These are phyloP conservation scores for Cyprinodon tularosa DNA, from an alignment of 2,113 vertebrate genomes.

Conservation along the genomic window DNA sequence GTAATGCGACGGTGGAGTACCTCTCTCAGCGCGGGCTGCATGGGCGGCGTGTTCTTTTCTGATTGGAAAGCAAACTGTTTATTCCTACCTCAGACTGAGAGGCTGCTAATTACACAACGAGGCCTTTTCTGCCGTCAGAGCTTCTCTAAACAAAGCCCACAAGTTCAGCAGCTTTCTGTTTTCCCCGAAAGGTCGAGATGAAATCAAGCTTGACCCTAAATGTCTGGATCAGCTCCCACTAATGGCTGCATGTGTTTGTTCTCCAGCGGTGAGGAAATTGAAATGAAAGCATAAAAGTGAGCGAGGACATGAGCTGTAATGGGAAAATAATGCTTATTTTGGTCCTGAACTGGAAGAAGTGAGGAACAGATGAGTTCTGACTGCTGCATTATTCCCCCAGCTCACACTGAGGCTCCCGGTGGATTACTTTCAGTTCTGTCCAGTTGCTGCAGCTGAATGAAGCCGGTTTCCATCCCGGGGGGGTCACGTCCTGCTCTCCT, in stretches of 20 bases:
- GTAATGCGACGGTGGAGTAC: slow-evolving; percentile 23
- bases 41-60: not conserved
- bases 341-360: not conserved
- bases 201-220: not conserved
- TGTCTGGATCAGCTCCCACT: not conserved
- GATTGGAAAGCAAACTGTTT: not conserved
- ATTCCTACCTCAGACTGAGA: not conserved
- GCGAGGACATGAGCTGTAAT: not conserved
- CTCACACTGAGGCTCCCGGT: not conserved
- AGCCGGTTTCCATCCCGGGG: not conserved
- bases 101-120: not conserved
- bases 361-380: not conserved
- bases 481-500: not conserved
- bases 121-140: not conserved
- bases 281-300: not conserved
- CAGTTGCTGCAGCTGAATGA: not conserved
- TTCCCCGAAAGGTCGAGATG: not conserved
- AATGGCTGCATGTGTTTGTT: not conserved
- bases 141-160: not conserved
- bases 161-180: not conserved
- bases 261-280: not conserved
- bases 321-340: not conserved
- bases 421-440: not conserved
- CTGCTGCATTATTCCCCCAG: not conserved
- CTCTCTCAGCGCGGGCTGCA: not conserved